Evolutionary conservation across 2,113 vertebrate genomes (phyloP).

Genomic region (Dendropsophus ebraccatus): DNA sequence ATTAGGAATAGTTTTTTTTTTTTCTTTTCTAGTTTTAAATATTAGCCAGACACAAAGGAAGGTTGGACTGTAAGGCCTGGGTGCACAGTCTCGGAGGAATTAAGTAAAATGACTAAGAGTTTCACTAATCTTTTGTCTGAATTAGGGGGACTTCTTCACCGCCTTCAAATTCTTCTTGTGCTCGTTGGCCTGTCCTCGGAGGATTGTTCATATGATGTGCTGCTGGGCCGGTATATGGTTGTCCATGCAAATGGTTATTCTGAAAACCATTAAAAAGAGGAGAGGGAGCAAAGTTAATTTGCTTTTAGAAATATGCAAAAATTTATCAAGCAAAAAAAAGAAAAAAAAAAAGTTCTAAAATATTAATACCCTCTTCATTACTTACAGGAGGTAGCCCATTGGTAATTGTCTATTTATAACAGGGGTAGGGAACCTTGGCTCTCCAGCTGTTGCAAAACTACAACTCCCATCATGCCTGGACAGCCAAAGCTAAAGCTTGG

Average conservation of each 20-base stretch:
- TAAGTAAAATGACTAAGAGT: slow-evolving; percentile 79
- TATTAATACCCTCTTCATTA: too few relatives aligned
- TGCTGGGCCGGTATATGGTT: slow-evolving; percentile 97
- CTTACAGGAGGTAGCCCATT: too few relatives aligned
- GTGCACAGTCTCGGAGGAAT: slow-evolving; percentile 87
- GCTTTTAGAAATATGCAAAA: too few relatives aligned
- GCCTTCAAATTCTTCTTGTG: slow-evolving; percentile 98
- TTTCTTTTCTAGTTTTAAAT: slow-evolving; percentile 80
- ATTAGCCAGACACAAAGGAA: slow-evolving; percentile 88
- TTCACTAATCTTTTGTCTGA: slow-evolving; percentile 94
- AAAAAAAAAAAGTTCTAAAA: too few relatives aligned
- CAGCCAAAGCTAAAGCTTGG: too few relatives aligned
- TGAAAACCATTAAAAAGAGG: slow-evolving; percentile 61
- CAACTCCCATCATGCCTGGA: too few relatives aligned
- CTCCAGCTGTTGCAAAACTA: too few relatives aligned
- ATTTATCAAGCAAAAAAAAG: too few relatives aligned
- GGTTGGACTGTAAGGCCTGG: slow-evolving; percentile 89
- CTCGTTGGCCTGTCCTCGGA: slow-evolving; percentile 92
- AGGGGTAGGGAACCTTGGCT: too few relatives aligned
- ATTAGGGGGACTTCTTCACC: slow-evolving; percentile 90
- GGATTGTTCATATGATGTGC: slow-evolving; percentile 99
- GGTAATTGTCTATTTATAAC: too few relatives aligned
- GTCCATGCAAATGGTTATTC: slow-evolving; percentile 98
- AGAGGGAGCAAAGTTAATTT: too few relatives aligned
- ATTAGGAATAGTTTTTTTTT: slow-evolving; percentile 85